Evolutionary conservation across 2,888 invertebrate species (phyloP), one percentile per base, ranked within the genome.

Genomic region (Hemistola chrysoprasaria): DNA sequence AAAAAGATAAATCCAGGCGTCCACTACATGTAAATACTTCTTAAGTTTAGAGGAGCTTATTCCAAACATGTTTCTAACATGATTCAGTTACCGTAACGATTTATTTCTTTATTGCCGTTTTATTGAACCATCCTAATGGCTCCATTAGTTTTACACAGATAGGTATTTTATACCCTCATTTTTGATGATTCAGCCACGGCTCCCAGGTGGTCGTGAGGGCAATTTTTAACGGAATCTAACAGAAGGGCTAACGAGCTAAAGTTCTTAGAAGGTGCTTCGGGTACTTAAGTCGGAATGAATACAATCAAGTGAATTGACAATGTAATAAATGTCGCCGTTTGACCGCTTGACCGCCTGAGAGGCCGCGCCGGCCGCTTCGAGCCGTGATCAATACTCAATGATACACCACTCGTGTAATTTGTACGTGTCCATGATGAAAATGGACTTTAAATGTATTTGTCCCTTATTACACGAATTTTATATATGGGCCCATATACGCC

Each of bases 231-330:
- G 48, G 38, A 43, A 40, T 47, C 50, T 40, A 47, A 48, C 44
- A 40, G 9, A 32, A 40, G 47, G 40, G 42, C 42, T 54, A 54
- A 52, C 49, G 52, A 50, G 53, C 33, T 25, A 26, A 32, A 29
- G 38, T 56, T 56, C 54, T 34, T 8, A 42, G 53, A 58, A 58
- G 49, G 46, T 43, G 31, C 29, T 29, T 30, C n/a, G 26, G 43
- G 46, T 46, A 39, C 29, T 34, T 36, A 35, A 41, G 9, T 25
- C 26, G 31, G 32, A 23, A 29, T 33, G 34, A 22, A 10, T 31
- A 41, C 43, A 47, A 50, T 47, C 48, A 50, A 43, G 44, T 8
- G 41, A 47, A 49, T 44, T 53, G 51, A 50, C 49, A 50, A 38
- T 43, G 40, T 47, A 41, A 51, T 40, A 47, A 49, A 53, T 50